Evolutionary conservation across 2,888 invertebrate genomes (phyloP), one percentile per base, ranked within the genome.

Genomic region (Melipona beecheii): DNA sequence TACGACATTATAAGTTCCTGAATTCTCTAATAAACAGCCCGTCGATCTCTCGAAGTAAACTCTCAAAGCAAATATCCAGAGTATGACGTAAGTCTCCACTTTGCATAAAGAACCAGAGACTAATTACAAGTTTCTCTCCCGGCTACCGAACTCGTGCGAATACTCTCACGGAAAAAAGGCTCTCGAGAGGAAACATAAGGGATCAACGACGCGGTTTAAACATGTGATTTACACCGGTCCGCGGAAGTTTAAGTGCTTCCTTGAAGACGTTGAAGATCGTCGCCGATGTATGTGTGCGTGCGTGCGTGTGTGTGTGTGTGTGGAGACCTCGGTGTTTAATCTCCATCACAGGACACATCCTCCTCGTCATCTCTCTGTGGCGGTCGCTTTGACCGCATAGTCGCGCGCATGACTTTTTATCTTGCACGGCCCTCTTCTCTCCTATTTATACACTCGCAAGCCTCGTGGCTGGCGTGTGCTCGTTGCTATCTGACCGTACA

Each of bases 401-500:
- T 9, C 36, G 19, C 52, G 31, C 21, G 78, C 75, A 58, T 62
- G 80, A 83, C 81, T 83, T 84, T 84, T 89, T 87, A 87, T 89
- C 84, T 79, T 77, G 52, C 54, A 50, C 50, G 36, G 27, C 50
- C 19, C 71, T 64, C 73, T 50, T 64, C 68, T 36, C 69, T 43
- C 70, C 73, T 89, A 89, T 88, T 87, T 88, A 88, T 88, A 87
- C n/a, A 75, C 77, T 3, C 75, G 69, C 21, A 49, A 58, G 74
- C 21, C 64, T 64, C 68, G 60, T 31, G 73, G 62, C 27, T 60
- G 71, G 58, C 49, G 58, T 24, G 75, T 19, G 62, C 77, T 79
- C 77, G 71, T 84, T 79, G 78, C 60, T 64, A 70, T 82, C 81
- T 78, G 58, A 78, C 54, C 86, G 72, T 65, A 66, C 75, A 27